phyloP scores from a whole-genome alignment of 2,113 vertebrate genomes.

The Xiphophorus hellerii region DNA sequence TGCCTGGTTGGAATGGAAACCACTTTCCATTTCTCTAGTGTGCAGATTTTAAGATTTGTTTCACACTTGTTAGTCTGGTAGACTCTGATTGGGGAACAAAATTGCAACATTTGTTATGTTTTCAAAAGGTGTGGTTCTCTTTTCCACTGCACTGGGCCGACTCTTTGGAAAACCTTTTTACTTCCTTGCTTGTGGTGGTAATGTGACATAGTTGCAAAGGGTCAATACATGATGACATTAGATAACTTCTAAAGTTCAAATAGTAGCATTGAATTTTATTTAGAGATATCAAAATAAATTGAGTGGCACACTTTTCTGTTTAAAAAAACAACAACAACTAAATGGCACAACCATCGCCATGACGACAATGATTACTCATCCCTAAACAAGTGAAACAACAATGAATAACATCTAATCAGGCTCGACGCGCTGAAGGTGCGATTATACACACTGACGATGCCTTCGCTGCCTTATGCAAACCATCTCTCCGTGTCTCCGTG shows the following conservation, averaged over 20 bases:
- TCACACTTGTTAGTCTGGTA: neutral
- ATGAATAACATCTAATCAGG: constrained; percentile 68
- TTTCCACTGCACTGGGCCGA: too few relatives aligned
- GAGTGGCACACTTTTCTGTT: neutral
- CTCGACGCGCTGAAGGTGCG: constrained; percentile 59
- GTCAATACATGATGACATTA: too few relatives aligned
- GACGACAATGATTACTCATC: constrained; percentile 69
- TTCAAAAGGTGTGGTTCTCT: too few relatives aligned
- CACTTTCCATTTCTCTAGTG: neutral
- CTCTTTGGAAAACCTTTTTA: too few relatives aligned
- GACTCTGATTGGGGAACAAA: too few relatives aligned
- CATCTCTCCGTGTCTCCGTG: constrained; percentile 24
- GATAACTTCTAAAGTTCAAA: neutral
- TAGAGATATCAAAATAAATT: neutral
- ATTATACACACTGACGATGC: constrained; percentile 55
- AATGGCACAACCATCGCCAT: constrained; percentile 60
- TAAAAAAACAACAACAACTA: too few relatives aligned
- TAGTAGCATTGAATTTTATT: neutral
- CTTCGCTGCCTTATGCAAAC: constrained; percentile 53
- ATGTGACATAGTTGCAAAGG: too few relatives aligned
- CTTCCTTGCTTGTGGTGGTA: too few relatives aligned
- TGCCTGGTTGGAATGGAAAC: neutral
- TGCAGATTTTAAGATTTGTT: neutral
- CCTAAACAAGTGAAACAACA: constrained; percentile 69
- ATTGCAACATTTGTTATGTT: too few relatives aligned